Percentiles rank a stretch among this genome's conserved stretches.
Conservation (phyloP, 2,888 invertebrate species). For the Bellardia pandia region DNA sequence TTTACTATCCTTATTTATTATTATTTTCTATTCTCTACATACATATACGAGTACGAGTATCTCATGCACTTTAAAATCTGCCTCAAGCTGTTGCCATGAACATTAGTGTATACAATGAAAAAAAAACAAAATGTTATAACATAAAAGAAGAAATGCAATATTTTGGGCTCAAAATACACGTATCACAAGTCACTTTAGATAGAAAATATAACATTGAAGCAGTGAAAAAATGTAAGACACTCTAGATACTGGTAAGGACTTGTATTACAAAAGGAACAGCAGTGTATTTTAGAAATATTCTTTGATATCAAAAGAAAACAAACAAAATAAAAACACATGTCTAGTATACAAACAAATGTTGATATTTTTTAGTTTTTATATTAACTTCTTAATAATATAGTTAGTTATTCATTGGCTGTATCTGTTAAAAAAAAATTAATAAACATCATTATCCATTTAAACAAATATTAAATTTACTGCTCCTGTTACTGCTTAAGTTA, state of each 20-base stretch:
- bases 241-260: background rate
- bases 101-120: background rate
- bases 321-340: background rate
- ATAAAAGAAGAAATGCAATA: background rate
- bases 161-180: background rate
- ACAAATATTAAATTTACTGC: background rate
- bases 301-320: background rate
- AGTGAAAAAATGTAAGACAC: background rate
- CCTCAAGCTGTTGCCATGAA: slow-evolving; percentile 42
- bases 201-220: slow-evolving; percentile 17
- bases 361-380: background rate
- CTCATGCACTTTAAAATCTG: background rate
- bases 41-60: background rate
- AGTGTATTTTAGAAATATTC: background rate
- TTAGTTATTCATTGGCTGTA: background rate
- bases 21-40: background rate
- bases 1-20: background rate
- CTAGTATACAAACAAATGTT: background rate
- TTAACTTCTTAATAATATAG: slow-evolving; percentile 16
- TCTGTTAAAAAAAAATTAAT: background rate
- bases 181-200: background rate
- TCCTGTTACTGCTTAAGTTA: no score
- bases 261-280: slow-evolving; percentile 17
- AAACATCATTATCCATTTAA: slow-evolving; percentile 3
- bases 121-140: background rate